phyloP scores from a whole-genome alignment of 2,888 invertebrate species.

The Cabera pusaria region DNA sequence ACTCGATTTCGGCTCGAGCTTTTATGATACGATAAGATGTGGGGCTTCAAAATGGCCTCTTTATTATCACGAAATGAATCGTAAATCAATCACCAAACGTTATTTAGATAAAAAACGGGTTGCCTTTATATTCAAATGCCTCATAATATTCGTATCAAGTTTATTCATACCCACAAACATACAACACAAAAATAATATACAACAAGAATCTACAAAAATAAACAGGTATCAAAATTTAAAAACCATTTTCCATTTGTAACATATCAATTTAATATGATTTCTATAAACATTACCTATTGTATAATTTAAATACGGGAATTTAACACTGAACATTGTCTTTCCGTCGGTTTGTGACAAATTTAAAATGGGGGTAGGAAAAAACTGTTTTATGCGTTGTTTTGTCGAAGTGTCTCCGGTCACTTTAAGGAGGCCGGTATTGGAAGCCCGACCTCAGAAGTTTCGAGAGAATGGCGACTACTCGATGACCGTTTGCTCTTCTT shows the following conservation, averaged over 20 bases:
- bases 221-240: constrained; percentile 59
- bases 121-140: constrained; percentile 50
- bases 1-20: too few relatives aligned
- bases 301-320: constrained; percentile 69
- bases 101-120: too few relatives aligned
- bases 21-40: too few relatives aligned
- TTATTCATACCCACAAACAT: constrained; percentile 60
- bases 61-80: too few relatives aligned
- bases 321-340: constrained; percentile 64
- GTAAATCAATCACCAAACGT: constrained; percentile 1
- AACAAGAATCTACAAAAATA: constrained; percentile 47
- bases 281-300: constrained; percentile 78
- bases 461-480: constrained; percentile 84
- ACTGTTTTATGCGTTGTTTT: constrained; percentile 44
- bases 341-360: constrained; percentile 29
- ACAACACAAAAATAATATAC: constrained; percentile 30
- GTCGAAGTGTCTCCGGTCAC: constrained; percentile 43
- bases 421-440: constrained; percentile 48
- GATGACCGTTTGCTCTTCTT: constrained; percentile 93
- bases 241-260: constrained; percentile 72
- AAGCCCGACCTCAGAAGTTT: constrained; percentile 58
- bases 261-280: constrained; percentile 80
- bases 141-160: constrained; percentile 46
- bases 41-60: too few relatives aligned
- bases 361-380: constrained; percentile 57